A percentile compares a stretch with the other conserved stretches of the same genome.
Conservation (phyloP, 2,113 vertebrate species). For the Amazona guildingii region DNA sequence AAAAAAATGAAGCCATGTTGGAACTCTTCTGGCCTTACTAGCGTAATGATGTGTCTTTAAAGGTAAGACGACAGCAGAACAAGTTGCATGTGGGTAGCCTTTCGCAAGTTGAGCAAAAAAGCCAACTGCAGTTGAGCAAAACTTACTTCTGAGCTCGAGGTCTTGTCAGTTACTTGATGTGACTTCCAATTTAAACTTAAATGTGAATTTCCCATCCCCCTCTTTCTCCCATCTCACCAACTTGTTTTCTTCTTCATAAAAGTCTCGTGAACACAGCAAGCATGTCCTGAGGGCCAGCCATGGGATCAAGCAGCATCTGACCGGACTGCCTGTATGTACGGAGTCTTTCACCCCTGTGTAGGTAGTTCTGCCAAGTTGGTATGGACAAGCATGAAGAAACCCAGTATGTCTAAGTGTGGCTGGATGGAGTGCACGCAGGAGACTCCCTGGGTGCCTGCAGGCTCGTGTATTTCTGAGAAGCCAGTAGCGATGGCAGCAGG, state of each 20-base stretch:
- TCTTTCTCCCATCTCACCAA: background rate
- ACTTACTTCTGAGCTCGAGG: background rate
- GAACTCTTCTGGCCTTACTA: background rate
- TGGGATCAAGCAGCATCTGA: background rate
- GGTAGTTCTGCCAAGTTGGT: background rate
- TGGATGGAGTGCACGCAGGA: rapidly evolving
- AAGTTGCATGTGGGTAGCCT: background rate
- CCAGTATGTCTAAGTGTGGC: background rate
- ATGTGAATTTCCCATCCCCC: background rate
- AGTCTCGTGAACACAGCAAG: background rate
- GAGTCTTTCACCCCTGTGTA: rapidly evolving
- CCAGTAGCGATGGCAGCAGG: background rate
- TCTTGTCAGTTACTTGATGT: background rate
- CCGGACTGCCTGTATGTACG: too few relatives aligned
- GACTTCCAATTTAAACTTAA: background rate
- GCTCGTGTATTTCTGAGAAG: background rate
- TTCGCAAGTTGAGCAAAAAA: background rate
- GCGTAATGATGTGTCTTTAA: background rate
- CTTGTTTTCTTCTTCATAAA: background rate
- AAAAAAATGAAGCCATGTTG: background rate
- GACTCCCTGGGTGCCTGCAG: background rate
- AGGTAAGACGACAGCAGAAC: background rate
- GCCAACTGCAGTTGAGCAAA: background rate
- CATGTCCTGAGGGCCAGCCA: background rate
- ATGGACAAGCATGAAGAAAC: background rate